Evolutionary conservation across 2,797 vertebrate genomes (phyloP).

Genomic region (Sebastes oblongus): DNA sequence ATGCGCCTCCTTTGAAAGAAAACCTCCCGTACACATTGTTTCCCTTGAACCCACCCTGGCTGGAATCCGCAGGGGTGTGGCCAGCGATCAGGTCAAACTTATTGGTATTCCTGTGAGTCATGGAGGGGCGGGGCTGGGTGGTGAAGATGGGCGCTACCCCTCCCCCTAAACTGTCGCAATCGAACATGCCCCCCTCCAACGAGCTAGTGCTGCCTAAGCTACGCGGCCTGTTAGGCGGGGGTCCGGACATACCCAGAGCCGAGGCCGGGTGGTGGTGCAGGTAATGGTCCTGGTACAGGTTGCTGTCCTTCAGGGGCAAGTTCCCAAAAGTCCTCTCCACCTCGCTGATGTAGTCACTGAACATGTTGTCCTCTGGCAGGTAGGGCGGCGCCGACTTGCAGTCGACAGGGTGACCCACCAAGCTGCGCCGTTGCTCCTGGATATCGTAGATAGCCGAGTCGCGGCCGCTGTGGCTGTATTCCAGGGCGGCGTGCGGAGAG

Average conservation of each 20-base stretch:
- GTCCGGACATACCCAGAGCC: constrained; percentile 86
- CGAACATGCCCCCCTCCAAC: constrained; percentile 93
- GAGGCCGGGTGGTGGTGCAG: constrained; percentile 92
- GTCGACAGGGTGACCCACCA: constrained; percentile 89
- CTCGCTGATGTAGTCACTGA: constrained; percentile 98
- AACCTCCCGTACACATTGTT: constrained; percentile 96
- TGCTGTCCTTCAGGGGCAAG: constrained; percentile 97
- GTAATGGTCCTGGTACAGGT: constrained; percentile 98
- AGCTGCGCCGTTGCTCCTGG: constrained; percentile 94
- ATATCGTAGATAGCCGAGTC: constrained; percentile 95
- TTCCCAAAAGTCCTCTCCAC: constrained; percentile 99
- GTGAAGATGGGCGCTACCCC: constrained; percentile 91
- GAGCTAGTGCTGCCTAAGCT: constrained; percentile 98
- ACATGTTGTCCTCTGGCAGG: constrained; percentile 96
- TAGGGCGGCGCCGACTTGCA: constrained; percentile 82
- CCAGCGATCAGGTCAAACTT: constrained; percentile 96
- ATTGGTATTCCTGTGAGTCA: constrained; percentile 87
- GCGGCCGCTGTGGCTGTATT: constrained; percentile 89
- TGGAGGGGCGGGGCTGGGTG: constrained; percentile 91
- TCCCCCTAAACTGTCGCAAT: constrained; percentile 94
- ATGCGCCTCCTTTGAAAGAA: constrained; percentile 97
- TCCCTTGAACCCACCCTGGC: constrained; percentile 87
- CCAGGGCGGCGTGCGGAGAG: constrained; percentile 94
- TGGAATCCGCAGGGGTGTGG: constrained; percentile 78
- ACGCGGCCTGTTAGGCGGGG: constrained; percentile 88